phyloP scores from a whole-genome alignment of 2,888 invertebrate species.

The Vesta saturnalis region DNA sequence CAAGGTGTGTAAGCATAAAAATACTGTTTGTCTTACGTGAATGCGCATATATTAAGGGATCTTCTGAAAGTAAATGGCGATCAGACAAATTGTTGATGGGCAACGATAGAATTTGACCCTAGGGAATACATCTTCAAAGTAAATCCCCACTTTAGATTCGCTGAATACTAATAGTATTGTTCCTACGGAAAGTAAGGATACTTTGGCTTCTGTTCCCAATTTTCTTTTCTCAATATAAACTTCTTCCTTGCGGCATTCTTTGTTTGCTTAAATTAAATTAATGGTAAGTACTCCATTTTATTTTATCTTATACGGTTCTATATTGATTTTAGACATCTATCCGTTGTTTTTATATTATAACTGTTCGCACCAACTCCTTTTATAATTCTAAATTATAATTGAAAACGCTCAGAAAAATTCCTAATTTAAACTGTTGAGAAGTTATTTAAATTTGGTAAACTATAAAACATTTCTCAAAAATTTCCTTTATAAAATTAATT shows the following conservation, averaged over 20 bases:
- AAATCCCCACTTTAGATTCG: constrained; percentile 48
- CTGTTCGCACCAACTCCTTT: too few relatives aligned
- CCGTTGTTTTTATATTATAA: too few relatives aligned
- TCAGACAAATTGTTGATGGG: constrained; percentile 51
- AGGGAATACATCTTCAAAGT: constrained; percentile 46
- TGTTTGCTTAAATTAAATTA: not conserved
- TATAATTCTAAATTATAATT: too few relatives aligned
- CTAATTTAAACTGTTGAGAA: too few relatives aligned
- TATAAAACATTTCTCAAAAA: too few relatives aligned
- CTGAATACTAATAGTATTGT: constrained; percentile 41
- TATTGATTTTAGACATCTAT: not conserved
- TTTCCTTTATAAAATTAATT: too few relatives aligned
- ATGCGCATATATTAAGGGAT: constrained; percentile 41
- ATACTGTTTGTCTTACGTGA: constrained; percentile 33
- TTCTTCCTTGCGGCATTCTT: not conserved
- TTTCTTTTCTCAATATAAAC: not conserved
- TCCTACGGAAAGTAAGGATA: not conserved
- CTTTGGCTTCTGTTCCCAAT: not conserved
- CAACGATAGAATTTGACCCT: constrained; percentile 48
- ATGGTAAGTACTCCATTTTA: not conserved
- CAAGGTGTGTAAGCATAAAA: constrained; percentile 21
- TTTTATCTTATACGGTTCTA: not conserved
- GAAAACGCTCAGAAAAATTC: too few relatives aligned
- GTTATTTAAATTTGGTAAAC: too few relatives aligned
- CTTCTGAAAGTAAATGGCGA: constrained; percentile 47